Evolutionary conservation across 2,888 invertebrate genomes (phyloP).

Genomic region (Calliopum simillimum): DNA sequence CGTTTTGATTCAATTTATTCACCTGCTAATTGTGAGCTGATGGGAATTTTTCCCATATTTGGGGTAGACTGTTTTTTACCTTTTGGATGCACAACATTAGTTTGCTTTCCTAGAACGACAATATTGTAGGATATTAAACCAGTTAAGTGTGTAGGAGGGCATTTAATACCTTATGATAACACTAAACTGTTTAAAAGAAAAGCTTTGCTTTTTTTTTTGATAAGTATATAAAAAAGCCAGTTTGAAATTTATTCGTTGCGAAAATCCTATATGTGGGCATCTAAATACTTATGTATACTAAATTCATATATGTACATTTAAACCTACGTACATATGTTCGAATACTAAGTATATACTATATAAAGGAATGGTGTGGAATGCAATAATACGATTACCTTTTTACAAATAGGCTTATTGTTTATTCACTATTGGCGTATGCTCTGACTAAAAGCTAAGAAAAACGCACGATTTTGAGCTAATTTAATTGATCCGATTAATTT

Average conservation of each 20-base stretch:
- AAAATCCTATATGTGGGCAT: background rate
- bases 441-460: too few relatives aligned
- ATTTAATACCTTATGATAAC: slow-evolving; percentile 1
- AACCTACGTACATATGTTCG: too few relatives aligned
- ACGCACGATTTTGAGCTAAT: background rate
- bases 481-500: slow-evolving; percentile 3
- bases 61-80: slow-evolving; percentile 62
- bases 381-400: too few relatives aligned
- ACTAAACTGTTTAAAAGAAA: slow-evolving; percentile 14
- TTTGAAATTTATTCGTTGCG: background rate
- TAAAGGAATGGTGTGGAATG: too few relatives aligned
- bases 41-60: slow-evolving; percentile 62
- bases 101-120: slow-evolving; percentile 61
- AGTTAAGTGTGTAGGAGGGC: background rate
- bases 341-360: slow-evolving; percentile 9
- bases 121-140: background rate
- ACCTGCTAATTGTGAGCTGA: slow-evolving; percentile 62
- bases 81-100: slow-evolving; percentile 64
- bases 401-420: too few relatives aligned
- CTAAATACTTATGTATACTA: background rate
- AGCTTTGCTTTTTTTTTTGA: background rate
- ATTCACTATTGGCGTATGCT: too few relatives aligned
- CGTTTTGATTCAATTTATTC: slow-evolving; percentile 48
- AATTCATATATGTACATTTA: background rate
- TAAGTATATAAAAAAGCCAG: too few relatives aligned